Conservation (phyloP, 2,888 invertebrate species). For the Amblyjoppa proteus region DNA sequence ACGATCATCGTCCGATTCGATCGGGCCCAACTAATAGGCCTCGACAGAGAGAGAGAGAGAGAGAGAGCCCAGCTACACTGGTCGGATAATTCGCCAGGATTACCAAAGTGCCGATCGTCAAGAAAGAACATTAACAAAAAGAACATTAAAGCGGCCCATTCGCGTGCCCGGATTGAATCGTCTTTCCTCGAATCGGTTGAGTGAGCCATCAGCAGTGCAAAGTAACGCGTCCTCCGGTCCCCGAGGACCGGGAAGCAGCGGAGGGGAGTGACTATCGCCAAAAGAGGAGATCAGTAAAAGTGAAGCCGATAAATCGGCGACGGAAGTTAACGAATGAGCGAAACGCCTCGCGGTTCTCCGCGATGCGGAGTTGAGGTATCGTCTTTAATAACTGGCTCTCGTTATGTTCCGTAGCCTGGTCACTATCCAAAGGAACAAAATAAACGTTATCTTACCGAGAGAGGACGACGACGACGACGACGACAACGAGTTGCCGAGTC, state of each 20-base stretch:
- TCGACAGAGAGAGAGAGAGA: background rate
- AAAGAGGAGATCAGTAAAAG: constrained; percentile 48
- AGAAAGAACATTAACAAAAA: background rate
- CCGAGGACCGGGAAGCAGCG: background rate
- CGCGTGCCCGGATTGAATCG: background rate
- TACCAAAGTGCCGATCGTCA: background rate
- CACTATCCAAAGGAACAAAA: constrained; percentile 16
- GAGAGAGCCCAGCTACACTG: no score
- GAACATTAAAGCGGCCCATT: background rate
- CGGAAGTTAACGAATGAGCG: constrained; percentile 14
- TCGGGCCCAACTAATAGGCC: background rate
- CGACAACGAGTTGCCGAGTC: constrained; percentile 54
- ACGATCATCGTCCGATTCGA: constrained; percentile 9
- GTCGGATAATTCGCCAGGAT: background rate
- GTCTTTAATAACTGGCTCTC: constrained; percentile 57
- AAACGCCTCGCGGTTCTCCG: constrained; percentile 33
- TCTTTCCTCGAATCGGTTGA: constrained; percentile 29
- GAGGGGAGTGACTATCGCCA: background rate
- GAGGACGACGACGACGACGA: constrained; percentile 3
- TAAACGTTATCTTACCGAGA: constrained; percentile 43
- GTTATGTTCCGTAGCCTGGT: background rate
- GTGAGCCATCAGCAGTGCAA: constrained; percentile 37
- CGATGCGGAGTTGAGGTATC: constrained; percentile 34
- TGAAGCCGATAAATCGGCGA: constrained; percentile 49
- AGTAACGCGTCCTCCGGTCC: constrained; percentile 6